Percentiles rank a stretch among this genome's conserved stretches.
phyloP scores from a whole-genome alignment of 2,797 vertebrate species.

The Acanthopagrus latus region DNA sequence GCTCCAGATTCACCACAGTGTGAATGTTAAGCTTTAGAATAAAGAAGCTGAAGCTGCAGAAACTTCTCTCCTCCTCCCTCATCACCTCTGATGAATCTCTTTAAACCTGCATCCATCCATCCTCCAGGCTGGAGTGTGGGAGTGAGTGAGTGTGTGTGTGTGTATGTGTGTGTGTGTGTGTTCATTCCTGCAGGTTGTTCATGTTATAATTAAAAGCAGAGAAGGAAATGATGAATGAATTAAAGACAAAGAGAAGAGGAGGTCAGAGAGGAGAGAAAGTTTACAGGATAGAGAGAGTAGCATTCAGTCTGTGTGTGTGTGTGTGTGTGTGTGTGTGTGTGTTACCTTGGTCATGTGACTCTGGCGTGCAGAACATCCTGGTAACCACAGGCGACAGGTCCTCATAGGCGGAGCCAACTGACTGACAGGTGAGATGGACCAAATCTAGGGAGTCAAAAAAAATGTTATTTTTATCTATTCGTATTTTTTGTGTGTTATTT shows the following conservation, averaged over 20 bases:
- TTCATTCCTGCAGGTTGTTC: slow-evolving; percentile 27
- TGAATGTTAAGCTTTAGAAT: no score
- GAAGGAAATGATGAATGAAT: slow-evolving; percentile 42
- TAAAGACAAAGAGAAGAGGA: slow-evolving; percentile 11
- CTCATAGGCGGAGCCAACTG: slow-evolving; percentile 70
- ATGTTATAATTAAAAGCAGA: slow-evolving; percentile 46
- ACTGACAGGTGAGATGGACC: slow-evolving; percentile 80
- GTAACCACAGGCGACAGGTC: slow-evolving; percentile 74
- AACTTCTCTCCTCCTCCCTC: slow-evolving; percentile 35
- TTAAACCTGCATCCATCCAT: background rate
- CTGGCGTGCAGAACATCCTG: slow-evolving; percentile 62
- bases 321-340: background rate
- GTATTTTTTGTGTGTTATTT: no score
- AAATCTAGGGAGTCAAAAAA: slow-evolving; percentile 52
- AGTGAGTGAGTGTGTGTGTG: slow-evolving; percentile 15
- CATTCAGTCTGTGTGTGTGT: background rate
- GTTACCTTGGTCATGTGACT: slow-evolving; percentile 67
- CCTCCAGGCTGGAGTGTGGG: slow-evolving; percentile 7
- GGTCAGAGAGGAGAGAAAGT: slow-evolving; percentile 48
- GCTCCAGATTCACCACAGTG: no score
- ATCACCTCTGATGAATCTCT: slow-evolving; percentile 49
- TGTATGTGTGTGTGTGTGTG: slow-evolving; percentile 6
- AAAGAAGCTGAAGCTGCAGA: background rate
- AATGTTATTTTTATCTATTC: no score
- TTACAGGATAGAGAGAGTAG: background rate